These are phyloP conservation scores for Poeciliopsis turneri DNA, from an alignment of 2,797 vertebrate species.

Conservation along the genomic window DNA sequence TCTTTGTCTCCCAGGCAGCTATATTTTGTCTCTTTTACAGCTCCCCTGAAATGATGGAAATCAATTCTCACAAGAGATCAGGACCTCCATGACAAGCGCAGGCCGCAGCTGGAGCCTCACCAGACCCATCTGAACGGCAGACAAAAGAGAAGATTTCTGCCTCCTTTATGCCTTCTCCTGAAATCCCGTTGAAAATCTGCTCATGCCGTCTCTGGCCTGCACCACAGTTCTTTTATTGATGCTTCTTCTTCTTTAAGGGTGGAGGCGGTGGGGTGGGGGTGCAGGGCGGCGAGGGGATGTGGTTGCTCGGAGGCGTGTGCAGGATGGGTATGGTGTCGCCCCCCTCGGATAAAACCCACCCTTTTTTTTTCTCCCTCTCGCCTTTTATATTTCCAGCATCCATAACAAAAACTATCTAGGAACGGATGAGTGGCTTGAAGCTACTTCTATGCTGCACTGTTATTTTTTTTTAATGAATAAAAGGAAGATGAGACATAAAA, in stretches of 20 bases:
- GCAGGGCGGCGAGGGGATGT: slow-evolving; percentile 59
- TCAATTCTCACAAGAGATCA: slow-evolving; percentile 84
- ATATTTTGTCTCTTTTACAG: slow-evolving; percentile 63
- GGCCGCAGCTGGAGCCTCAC: slow-evolving; percentile 77
- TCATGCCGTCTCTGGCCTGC: slow-evolving; percentile 72
- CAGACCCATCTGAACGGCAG: slow-evolving; percentile 79
- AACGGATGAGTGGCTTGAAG: slow-evolving; percentile 62
- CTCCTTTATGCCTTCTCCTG: slow-evolving; percentile 69
- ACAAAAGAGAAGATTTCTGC: slow-evolving; percentile 81
- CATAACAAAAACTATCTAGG: slow-evolving; percentile 55
- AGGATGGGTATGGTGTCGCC: slow-evolving; percentile 62
- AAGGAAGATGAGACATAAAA: slow-evolving; percentile 26
- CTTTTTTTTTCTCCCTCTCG: slow-evolving; percentile 4
- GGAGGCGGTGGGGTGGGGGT: neutral
- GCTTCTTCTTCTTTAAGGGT: slow-evolving; percentile 38
- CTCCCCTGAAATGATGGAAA: slow-evolving; percentile 80
- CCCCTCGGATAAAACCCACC: slow-evolving; percentile 64
- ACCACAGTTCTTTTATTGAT: slow-evolving; percentile 72
- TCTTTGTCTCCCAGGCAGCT: slow-evolving; percentile 75
- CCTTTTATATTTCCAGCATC: slow-evolving; percentile 50
- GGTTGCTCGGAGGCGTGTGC: slow-evolving; percentile 67
- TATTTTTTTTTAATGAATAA: slow-evolving; percentile 16
- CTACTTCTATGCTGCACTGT: slow-evolving; percentile 48
- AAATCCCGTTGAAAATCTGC: slow-evolving; percentile 78
- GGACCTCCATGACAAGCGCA: slow-evolving; percentile 79